Evolutionary conservation across 2,797 vertebrate species (phyloP), one percentile per base, ranked within the genome.

Genomic region (Parauchenoglanis punctatus): DNA sequence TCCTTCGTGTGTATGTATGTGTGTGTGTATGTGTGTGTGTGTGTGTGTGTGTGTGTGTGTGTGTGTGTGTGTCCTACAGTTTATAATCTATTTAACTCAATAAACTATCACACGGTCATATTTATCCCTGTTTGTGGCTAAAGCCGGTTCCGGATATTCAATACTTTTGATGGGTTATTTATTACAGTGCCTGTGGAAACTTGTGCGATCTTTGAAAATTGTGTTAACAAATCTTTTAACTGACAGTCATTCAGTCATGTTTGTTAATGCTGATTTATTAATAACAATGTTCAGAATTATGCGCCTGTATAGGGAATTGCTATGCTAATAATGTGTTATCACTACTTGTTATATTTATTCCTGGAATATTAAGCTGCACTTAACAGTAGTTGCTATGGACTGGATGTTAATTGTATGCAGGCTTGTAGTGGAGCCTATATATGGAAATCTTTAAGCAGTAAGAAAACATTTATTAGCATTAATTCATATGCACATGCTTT

Each of bases 121-220:
- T 65, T 84, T 84, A 70, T 68, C 82, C 65, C 35, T 10, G 58
- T 81, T 81, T 61, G 56, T 63, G 58, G 31, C 25, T 28, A 44
- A 46, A 46, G 2, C 13, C 3, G 4, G 20, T 84, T 40, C n/a
- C 1, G 18, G n/a, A 54, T 77, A 23, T 67, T 70, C 31, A 70
- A 70, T 86, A 59, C 17, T 49, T 80, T 80, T 68, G 49, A 67
- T 67, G 49, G 23, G 28, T 78, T 49, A 80, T 87, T 78, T 84
- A 84, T 83, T 77, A 67, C 81, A 78, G 46, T 40, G 72, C 58
- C 72, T 67, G 49, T 87, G 40, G 35, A 82, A 87, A 73, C 63
- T 44, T 58, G 65, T 1, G 35, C 49, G 59, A 81, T 78, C 75
- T 44, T 70, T 81, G 25, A 56, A 81, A 81, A 81, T 61, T 7